These are phyloP conservation scores for Phrynosoma platyrhinos DNA, from an alignment of 2,113 vertebrate genomes.

Conservation along the genomic window DNA sequence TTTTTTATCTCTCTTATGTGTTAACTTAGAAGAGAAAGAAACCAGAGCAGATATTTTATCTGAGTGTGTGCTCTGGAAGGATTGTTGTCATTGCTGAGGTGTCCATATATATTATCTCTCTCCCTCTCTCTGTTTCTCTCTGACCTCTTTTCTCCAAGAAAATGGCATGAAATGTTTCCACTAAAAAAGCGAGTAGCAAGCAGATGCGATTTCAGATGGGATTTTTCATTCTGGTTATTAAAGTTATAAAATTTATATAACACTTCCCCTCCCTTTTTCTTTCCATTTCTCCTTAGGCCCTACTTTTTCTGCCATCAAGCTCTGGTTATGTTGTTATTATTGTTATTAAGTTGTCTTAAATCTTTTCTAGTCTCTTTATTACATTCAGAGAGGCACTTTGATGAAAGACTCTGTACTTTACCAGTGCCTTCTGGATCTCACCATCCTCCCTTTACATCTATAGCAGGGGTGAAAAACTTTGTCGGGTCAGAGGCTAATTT, in stretches of 20 bases:
- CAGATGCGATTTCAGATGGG: constrained; percentile 2
- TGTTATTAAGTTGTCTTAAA: not conserved
- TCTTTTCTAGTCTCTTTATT: not conserved
- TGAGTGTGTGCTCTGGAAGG: constrained; percentile 13
- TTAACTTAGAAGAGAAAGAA: constrained; percentile 36
- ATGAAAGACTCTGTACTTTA: not conserved
- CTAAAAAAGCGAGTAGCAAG: not conserved
- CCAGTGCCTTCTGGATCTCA: not conserved
- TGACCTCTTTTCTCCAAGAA: constrained; percentile 24
- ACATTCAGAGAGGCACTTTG: not conserved
- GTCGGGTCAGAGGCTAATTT: not conserved
- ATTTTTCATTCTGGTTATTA: not conserved
- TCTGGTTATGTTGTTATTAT: not conserved
- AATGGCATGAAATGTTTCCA: constrained; percentile 12
- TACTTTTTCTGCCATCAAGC: not conserved
- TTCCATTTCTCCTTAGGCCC: not conserved
- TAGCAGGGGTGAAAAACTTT: not conserved
- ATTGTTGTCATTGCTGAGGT: constrained; percentile 21
- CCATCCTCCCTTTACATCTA: not conserved
- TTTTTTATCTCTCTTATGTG: constrained; percentile 35
- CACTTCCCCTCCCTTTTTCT: not conserved
- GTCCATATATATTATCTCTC: constrained; percentile 13
- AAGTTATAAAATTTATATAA: not conserved
- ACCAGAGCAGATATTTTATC: constrained; percentile 35
- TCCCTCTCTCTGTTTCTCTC: not conserved